These are phyloP conservation scores for Xiphydria camelus DNA, from an alignment of 2,888 invertebrate species.

Conservation along the genomic window DNA sequence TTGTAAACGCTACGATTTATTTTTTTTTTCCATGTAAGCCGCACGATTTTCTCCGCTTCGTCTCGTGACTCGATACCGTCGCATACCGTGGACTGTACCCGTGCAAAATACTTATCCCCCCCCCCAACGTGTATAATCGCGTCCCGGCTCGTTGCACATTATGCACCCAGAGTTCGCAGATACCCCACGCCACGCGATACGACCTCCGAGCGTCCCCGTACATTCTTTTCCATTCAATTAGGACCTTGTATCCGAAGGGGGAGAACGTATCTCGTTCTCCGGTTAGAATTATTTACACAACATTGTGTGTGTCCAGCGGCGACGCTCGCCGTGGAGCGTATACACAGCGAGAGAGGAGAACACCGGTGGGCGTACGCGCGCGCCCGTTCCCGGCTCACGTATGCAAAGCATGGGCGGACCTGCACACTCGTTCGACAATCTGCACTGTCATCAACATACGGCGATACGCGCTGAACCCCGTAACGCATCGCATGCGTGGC, in stretches of 20 bases:
- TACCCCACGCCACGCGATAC: too few species aligned
- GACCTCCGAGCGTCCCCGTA: too few species aligned
- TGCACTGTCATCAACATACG: constrained; percentile 48
- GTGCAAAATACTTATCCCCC: too few species aligned
- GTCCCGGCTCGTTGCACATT: too few species aligned
- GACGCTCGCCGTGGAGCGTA: constrained; percentile 12
- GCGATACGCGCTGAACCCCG: constrained; percentile 1
- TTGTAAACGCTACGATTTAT: too few species aligned
- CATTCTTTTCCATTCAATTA: constrained; percentile 6
- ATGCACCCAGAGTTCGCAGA: too few species aligned
- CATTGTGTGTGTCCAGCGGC: constrained; percentile 17
- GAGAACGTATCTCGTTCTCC: constrained; percentile 15
- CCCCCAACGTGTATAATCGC: too few species aligned
- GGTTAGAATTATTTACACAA: constrained; percentile 41
- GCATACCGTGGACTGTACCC: too few species aligned
- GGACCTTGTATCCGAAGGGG: background rate
- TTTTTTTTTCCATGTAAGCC: too few species aligned
- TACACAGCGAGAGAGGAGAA: too few species aligned
- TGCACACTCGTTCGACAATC: constrained; percentile 40
- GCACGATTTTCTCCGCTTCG: too few species aligned
- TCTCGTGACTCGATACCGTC: too few species aligned
- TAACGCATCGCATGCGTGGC: constrained; percentile 8
- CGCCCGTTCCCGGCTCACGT: constrained; percentile 7
- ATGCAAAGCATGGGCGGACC: constrained; percentile 43
- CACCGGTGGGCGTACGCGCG: background rate